phyloP scores from a whole-genome alignment of 2,797 vertebrate species.

The Xerus rutilus region DNA sequence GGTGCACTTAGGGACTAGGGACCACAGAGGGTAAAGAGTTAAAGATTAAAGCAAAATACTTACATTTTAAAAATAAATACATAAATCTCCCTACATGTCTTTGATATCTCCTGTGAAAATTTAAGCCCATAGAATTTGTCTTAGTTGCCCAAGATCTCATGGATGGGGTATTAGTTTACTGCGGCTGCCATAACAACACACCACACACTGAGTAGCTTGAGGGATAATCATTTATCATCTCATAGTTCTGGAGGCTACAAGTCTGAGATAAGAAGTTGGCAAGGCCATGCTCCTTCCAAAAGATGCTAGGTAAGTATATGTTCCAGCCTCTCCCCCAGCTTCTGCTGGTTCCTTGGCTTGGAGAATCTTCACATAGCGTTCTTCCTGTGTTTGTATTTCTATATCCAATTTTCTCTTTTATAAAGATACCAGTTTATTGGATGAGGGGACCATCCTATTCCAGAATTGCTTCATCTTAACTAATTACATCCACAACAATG shows the following conservation, averaged over 20 bases:
- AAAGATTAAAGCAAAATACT: neutral
- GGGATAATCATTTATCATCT: neutral
- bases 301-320: neutral
- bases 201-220: neutral
- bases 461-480: neutral
- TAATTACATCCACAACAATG: neutral
- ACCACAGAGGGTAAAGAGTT: neutral
- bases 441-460: neutral
- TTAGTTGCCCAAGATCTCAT: too few species aligned
- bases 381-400: neutral
- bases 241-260: neutral
- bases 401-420: neutral
- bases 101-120: neutral
- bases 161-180: neutral
- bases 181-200: neutral
- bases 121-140: too few species aligned
- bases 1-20: neutral
- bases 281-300: neutral
- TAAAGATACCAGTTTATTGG: neutral
- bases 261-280: neutral
- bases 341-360: neutral
- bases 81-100: neutral
- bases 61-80: neutral
- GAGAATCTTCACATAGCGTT: rapidly evolving
- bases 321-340: neutral